These are phyloP conservation scores for Chouioia cunea DNA, from an alignment of 2,888 invertebrate genomes.

Conservation along the genomic window DNA sequence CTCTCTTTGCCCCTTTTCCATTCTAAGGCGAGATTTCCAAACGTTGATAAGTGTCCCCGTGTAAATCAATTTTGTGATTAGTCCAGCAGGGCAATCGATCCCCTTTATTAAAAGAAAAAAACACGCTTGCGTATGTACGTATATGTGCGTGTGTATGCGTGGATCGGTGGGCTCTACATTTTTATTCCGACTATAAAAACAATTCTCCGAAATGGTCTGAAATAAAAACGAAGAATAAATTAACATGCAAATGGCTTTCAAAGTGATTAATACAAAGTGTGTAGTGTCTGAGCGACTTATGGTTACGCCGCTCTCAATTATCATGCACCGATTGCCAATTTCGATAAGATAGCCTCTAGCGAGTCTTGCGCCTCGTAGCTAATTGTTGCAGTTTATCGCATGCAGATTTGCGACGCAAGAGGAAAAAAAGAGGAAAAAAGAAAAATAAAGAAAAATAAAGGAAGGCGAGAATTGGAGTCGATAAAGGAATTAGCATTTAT, in stretches of 20 bases:
- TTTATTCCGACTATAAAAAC: not conserved
- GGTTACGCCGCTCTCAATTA: constrained; percentile 17
- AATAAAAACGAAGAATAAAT: not conserved
- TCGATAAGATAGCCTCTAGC: constrained; percentile 21
- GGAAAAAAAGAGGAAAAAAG: constrained; percentile 20
- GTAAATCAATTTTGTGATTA: constrained; percentile 49
- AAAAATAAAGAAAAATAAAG: constrained; percentile 16
- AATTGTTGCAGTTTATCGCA: constrained; percentile 25
- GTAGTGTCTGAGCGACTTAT: not conserved
- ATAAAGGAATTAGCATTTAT: constrained; percentile 45
- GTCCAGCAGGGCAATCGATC: constrained; percentile 32
- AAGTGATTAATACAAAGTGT: not conserved
- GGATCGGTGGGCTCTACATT: not conserved
- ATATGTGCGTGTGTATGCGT: not conserved
- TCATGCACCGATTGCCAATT: constrained; percentile 8
- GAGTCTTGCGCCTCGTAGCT: constrained; percentile 7
- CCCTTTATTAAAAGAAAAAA: constrained; percentile 38
- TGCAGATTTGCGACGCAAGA: constrained; percentile 17
- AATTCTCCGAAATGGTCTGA: not conserved
- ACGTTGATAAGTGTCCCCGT: constrained; percentile 40
- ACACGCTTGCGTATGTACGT: not conserved
- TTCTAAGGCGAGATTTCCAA: constrained; percentile 38
- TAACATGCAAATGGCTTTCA: not conserved
- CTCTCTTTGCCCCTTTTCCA: constrained; percentile 25
- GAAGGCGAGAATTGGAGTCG: constrained; percentile 30